Percentiles rank a stretch among this genome's conserved stretches.
Conservation (phyloP, 2,113 vertebrate species). For the Ranitomeya variabilis region DNA sequence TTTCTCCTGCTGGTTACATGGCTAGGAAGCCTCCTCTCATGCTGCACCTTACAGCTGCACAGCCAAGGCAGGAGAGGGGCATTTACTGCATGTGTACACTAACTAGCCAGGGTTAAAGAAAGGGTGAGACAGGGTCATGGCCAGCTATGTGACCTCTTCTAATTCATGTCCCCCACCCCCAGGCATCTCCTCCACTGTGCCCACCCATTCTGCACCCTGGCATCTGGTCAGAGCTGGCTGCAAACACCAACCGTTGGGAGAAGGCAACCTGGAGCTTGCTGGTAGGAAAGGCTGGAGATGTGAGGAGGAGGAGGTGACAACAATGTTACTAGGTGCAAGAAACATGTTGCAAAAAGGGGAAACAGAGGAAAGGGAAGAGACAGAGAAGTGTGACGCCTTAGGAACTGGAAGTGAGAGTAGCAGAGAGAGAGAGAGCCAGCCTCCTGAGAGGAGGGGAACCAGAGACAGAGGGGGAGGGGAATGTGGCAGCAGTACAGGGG, state of each 20-base stretch:
- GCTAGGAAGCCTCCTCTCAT: not conserved
- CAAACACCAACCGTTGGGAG: not conserved
- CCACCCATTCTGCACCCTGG: slow-evolving; percentile 12
- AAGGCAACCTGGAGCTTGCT: not conserved
- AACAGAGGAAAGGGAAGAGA: slow-evolving; percentile 22
- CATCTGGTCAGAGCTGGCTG: not conserved
- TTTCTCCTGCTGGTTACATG: not conserved
- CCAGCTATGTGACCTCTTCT: slow-evolving; percentile 38
- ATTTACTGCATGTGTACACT: slow-evolving; percentile 2
- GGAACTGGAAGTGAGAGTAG: slow-evolving; percentile 51
- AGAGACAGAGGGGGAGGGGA: slow-evolving; percentile 41
- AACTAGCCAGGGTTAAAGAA: slow-evolving; percentile 16
- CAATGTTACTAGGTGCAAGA: not conserved
- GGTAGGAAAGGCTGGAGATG: not conserved
- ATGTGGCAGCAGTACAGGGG: slow-evolving; percentile 18
- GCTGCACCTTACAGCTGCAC: not conserved
- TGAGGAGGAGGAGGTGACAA: not conserved
- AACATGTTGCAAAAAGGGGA: slow-evolving; percentile 18
- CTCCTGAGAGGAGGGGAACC: slow-evolving; percentile 45
- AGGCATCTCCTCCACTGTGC: slow-evolving; percentile 23
- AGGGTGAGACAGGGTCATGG: slow-evolving; percentile 42
- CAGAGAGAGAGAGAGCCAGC: slow-evolving; percentile 48
- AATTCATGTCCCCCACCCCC: not conserved
- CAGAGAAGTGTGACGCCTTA: slow-evolving; percentile 53
- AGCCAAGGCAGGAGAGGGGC: not conserved